These are phyloP conservation scores for Lutra lutra DNA, from an alignment of 2,797 vertebrate species.

Conservation along the genomic window DNA sequence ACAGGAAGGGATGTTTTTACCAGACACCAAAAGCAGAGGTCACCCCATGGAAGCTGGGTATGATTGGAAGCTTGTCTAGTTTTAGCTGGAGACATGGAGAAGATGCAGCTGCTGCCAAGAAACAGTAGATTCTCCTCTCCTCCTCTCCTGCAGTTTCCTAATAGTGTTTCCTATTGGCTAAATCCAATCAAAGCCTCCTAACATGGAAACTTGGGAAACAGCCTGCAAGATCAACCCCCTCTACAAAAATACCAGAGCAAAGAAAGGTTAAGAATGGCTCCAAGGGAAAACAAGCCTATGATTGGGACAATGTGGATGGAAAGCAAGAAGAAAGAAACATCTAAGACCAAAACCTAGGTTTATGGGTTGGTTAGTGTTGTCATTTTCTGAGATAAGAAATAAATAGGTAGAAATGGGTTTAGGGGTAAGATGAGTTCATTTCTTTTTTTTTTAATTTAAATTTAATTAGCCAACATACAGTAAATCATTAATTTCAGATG, in stretches of 20 bases:
- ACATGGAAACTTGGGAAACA: neutral
- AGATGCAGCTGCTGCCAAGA: neutral
- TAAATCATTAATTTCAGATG: no score
- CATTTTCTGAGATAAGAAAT: conserved; percentile 22
- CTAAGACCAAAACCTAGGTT: conserved; percentile 4
- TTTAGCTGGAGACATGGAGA: neutral
- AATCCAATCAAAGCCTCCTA: conserved; percentile 6
- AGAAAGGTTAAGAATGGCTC: neutral
- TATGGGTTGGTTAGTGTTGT: neutral
- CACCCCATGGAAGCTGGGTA: neutral
- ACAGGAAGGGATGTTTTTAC: neutral
- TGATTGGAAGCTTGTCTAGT: neutral
- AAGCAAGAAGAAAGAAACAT: neutral
- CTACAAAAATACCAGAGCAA: neutral
- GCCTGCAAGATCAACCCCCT: neutral
- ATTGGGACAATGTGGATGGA: neutral
- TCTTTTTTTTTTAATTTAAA: neutral
- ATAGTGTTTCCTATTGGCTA: neutral
- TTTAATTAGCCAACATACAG: no score
- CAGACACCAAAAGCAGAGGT: neutral
- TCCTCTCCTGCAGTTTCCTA: neutral
- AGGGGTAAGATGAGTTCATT: neutral
- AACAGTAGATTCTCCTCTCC: neutral
- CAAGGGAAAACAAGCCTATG: neutral
- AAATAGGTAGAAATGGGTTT: neutral